A percentile compares a stretch with the other conserved stretches of the same genome.
These are phyloP conservation scores for Copidosoma aretas DNA, from an alignment of 2,888 invertebrate genomes.

Conservation along the genomic window DNA sequence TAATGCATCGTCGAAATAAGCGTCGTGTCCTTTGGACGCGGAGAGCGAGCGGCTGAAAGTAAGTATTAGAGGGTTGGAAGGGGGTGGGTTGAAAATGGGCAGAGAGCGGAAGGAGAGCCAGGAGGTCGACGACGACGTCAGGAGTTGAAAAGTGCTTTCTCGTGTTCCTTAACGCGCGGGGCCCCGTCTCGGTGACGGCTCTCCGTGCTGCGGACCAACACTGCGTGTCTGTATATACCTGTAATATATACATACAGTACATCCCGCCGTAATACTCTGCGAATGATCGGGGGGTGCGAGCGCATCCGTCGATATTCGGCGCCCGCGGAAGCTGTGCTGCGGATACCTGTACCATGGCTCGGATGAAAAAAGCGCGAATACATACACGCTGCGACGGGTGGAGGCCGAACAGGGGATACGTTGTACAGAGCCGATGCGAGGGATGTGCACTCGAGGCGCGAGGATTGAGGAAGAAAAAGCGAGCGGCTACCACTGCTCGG, in stretches of 20 bases:
- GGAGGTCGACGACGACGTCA: constrained; percentile 45
- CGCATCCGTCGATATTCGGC: no score
- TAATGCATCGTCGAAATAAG: constrained; percentile 15
- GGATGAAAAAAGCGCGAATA: no score
- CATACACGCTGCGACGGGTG: no score
- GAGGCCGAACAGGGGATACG: no score
- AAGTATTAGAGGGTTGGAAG: background rate
- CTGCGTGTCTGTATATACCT: constrained; percentile 19
- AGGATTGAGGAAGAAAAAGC: background rate
- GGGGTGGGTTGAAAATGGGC: background rate
- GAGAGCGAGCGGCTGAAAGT: constrained; percentile 15
- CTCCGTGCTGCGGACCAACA: no score
- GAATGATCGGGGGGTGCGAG: constrained; percentile 48
- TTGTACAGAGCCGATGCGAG: no score
- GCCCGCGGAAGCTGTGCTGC: no score
- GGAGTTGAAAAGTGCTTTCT: constrained; percentile 62
- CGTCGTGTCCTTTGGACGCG: constrained; percentile 5
- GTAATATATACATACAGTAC: background rate
- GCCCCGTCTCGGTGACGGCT: no score
- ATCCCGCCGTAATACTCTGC: constrained; percentile 43
- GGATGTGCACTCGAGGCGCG: no score
- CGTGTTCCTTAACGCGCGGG: constrained; percentile 62
- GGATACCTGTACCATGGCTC: no score
- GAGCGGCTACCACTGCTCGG: no score
- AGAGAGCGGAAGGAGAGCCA: constrained; percentile 44